Percentiles rank a stretch among this genome's conserved stretches.
Evolutionary conservation across 2,113 vertebrate genomes (phyloP).

Genomic region (Butorides virescens): DNA sequence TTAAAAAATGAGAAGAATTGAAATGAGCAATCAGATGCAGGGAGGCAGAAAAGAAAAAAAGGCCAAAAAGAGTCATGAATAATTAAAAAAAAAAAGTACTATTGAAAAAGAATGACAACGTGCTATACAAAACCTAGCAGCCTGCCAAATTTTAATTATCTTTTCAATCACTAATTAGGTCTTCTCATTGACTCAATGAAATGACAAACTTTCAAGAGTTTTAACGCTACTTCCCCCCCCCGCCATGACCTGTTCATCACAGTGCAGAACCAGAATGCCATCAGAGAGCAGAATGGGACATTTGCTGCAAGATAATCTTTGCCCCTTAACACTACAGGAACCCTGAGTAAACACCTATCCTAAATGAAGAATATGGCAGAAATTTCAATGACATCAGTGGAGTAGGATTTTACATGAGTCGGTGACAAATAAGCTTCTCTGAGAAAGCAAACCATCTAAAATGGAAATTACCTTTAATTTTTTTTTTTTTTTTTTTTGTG

Average conservation of each 20-base stretch:
- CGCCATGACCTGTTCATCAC: neutral
- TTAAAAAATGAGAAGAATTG: neutral
- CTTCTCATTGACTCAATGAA: neutral
- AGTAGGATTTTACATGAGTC: neutral
- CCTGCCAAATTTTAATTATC: neutral
- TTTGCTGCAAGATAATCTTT: neutral
- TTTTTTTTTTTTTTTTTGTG: neutral
- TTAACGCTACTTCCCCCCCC: neutral
- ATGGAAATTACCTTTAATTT: neutral
- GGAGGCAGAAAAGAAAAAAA: neutral
- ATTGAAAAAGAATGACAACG: neutral
- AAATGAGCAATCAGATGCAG: neutral
- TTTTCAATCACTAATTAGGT: slow-evolving; percentile 20
- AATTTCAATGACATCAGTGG: neutral
- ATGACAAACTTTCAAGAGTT: neutral
- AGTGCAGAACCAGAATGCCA: neutral
- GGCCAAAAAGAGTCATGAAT: neutral
- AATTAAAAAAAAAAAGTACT: neutral
- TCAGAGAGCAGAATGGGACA: neutral
- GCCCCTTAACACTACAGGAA: neutral
- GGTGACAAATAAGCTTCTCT: neutral
- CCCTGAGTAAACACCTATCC: fast-evolving
- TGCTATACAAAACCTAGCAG: neutral
- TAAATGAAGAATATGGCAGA: neutral
- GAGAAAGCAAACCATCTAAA: neutral